Percentiles rank a stretch among this genome's conserved stretches.
Evolutionary conservation across 1,140 invertebrate species (phyloP).

Genomic region (Archivesica marissinica): DNA sequence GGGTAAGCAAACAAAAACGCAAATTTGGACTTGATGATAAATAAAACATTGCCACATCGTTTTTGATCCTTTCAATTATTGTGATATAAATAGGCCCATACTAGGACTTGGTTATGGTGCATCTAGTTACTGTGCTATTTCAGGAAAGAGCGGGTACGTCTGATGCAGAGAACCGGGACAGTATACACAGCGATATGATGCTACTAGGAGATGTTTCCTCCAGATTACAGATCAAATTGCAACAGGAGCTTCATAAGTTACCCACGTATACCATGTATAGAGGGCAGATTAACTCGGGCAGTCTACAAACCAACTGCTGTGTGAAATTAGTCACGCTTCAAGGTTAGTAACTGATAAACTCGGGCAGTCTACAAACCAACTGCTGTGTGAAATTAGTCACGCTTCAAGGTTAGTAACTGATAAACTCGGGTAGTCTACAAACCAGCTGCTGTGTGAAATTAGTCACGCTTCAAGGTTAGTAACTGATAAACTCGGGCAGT

Average conservation of each 20-base stretch:
- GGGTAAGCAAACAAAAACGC: too few species aligned
- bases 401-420: constrained; percentile 10
- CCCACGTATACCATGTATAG: constrained; percentile 10
- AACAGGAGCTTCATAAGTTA: background rate
- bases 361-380: background rate
- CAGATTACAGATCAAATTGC: background rate
- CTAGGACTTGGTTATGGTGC: too few species aligned
- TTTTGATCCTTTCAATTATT: too few species aligned
- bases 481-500: background rate
- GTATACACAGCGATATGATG: constrained; percentile 30
- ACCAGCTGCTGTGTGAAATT: constrained; percentile 28
- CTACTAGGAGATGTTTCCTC: constrained; percentile 7
- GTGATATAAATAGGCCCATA: too few species aligned
- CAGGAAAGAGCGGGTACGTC: background rate
- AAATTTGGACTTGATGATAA: too few species aligned
- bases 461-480: constrained; percentile 10
- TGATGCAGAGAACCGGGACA: background rate
- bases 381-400: constrained; percentile 39
- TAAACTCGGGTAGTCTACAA: background rate
- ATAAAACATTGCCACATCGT: too few species aligned
- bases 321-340: constrained; percentile 8
- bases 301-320: constrained; percentile 14
- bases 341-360: constrained; percentile 24
- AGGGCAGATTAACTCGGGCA: constrained; percentile 4
- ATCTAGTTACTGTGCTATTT: too few species aligned